Conservation (phyloP, 2,113 vertebrate species). For the Hemiprocne comata region DNA sequence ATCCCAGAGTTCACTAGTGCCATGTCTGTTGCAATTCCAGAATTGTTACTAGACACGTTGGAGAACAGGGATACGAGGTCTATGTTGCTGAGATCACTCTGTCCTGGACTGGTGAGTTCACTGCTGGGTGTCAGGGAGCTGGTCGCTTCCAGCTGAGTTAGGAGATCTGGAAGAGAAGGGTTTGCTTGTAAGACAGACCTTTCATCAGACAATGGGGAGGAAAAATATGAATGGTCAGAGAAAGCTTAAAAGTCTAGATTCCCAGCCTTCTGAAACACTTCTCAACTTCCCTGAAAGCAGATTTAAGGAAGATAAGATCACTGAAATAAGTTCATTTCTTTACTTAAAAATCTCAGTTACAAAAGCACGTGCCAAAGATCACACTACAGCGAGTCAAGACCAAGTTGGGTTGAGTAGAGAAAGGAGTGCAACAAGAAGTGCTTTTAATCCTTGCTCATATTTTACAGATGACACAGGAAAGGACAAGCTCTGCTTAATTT, state of each 20-base stretch:
- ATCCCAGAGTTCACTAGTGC: slow-evolving; percentile 88
- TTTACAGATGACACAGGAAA: background rate
- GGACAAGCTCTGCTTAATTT: background rate
- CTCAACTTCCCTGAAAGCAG: background rate
- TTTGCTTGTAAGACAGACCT: background rate
- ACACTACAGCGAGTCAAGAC: background rate
- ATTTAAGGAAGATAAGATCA: background rate
- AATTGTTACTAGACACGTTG: slow-evolving; percentile 73
- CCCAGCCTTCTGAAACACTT: background rate
- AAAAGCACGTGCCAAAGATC: background rate
- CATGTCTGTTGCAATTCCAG: slow-evolving; percentile 82
- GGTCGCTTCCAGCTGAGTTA: slow-evolving; percentile 87
- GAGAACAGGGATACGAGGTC: slow-evolving; percentile 93
- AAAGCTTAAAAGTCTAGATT: background rate
- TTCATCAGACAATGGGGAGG: background rate
- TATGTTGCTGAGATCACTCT: slow-evolving; percentile 85
- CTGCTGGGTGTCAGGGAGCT: slow-evolving; percentile 89
- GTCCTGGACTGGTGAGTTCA: slow-evolving; percentile 85
- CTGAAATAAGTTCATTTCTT: background rate
- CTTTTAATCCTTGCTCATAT: background rate
- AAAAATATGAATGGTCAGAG: background rate
- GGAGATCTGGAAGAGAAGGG: slow-evolving; percentile 79
- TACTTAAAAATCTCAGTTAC: background rate
- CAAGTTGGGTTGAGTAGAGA: background rate
- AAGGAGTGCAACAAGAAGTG: background rate